Evolutionary conservation across 2,113 vertebrate genomes (phyloP), one percentile per base, ranked within the genome.

Genomic region (Gallinago undulata): DNA sequence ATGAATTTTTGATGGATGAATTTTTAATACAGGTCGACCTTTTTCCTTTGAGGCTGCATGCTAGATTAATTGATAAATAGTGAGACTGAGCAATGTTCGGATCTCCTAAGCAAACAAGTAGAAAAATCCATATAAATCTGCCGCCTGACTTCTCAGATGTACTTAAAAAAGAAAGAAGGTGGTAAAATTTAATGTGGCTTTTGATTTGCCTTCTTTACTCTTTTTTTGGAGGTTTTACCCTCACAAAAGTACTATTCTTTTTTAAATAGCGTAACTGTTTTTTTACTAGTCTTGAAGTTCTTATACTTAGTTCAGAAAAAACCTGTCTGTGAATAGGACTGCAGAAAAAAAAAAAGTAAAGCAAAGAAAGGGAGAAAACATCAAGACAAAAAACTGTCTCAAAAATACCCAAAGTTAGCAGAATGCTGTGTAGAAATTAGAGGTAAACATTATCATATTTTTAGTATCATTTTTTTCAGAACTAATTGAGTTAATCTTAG

Each of bases 61-160:
- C 96, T 97, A 96, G 97, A 98, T 98, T 98, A 98, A 98, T 98
- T 98, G 98, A 98, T 98, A 98, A 98, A 98, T 98, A 98, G 98
- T 96, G 95, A 96, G 97, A 96, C 96, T 97, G 97, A 97, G 96
- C 96, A 97, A 90, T 96, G 82, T 95, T 97, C 67, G 72, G 64
- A 94, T 97, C 96, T 98, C 94, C 98, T 98, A 98, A 98, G 98
- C 96, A 98, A 98, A 98, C 96, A 97, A 97, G 97, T 97, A 94
- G 86, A 97, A 97, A 97, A 98, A 98, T 98, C 97, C 93, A 98
- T 98, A 97, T 97, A 97, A 97, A 85, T 91, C 78, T 97, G 62
- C 89, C 4, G 8, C 59, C 95, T 96, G 83, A 50, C 84, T 98
- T 89, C 94, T 98, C 96, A 98, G 97, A 97, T 97, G 87, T 96